Percentiles rank a stretch among this genome's conserved stretches.
phyloP scores from a whole-genome alignment of 2,113 vertebrate genomes.

The Miniopterus natalensis region DNA sequence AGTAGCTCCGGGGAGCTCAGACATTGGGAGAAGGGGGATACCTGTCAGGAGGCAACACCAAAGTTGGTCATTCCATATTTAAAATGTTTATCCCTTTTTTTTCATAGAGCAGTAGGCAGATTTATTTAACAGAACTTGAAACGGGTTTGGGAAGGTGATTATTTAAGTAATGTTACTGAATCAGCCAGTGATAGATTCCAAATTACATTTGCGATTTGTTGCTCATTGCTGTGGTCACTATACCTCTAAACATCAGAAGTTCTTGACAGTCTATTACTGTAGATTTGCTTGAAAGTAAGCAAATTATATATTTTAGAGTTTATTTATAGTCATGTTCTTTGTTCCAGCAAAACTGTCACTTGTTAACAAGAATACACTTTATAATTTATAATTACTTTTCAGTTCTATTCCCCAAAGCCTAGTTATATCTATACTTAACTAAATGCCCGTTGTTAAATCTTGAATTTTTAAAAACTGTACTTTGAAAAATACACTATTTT shows the following conservation, averaged over 20 bases:
- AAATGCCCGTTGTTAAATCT: constrained; percentile 68
- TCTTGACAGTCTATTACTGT: constrained; percentile 38
- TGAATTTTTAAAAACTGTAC: constrained; percentile 47
- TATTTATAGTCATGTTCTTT: constrained; percentile 50
- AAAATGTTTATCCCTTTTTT: constrained; percentile 13
- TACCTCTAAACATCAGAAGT: constrained; percentile 29
- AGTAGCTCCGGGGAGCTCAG: background rate
- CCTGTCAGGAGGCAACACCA: constrained; percentile 8
- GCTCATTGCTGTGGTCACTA: background rate
- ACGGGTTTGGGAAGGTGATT: background rate
- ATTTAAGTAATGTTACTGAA: background rate
- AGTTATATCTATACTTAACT: constrained; percentile 70
- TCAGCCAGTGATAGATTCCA: background rate
- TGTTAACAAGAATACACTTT: constrained; percentile 72
- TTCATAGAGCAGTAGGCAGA: background rate
- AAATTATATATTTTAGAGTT: constrained; percentile 59
- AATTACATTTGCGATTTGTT: constrained; percentile 45
- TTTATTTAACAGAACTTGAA: constrained; percentile 31
- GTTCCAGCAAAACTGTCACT: constrained; percentile 60
- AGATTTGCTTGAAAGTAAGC: constrained; percentile 57
- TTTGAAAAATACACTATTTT: constrained; percentile 57
- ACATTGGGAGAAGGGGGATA: background rate
- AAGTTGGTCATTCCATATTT: background rate
- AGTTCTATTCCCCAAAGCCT: constrained; percentile 72
- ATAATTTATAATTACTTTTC: constrained; percentile 78